Evolutionary conservation across 2,888 invertebrate species (phyloP).

Genomic region (Yponomeuta plumbellus): DNA sequence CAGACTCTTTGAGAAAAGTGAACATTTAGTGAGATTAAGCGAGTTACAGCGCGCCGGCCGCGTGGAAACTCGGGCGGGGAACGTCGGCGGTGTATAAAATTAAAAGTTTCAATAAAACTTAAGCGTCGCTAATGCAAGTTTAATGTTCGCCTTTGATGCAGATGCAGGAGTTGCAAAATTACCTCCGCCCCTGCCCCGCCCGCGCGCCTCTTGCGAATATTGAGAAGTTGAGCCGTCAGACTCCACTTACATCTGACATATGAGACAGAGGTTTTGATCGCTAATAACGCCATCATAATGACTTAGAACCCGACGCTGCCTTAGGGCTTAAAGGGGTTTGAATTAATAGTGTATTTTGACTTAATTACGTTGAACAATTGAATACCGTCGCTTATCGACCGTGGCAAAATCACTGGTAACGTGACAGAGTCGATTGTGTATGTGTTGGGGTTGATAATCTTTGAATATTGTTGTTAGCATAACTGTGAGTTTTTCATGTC

Average conservation of each 20-base stretch:
- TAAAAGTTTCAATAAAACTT: constrained; percentile 55
- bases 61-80: constrained; percentile 16
- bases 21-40: not conserved
- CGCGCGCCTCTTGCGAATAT: not conserved
- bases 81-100: constrained; percentile 31
- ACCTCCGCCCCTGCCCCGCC: not conserved
- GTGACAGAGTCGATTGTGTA: too few species aligned
- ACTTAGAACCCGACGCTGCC: too few species aligned
- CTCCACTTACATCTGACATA: not conserved
- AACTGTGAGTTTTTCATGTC: too few species aligned
- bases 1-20: not conserved
- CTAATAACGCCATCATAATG: not conserved
- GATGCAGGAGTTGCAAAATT: constrained; percentile 41
- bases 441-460: too few species aligned
- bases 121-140: constrained; percentile 60
- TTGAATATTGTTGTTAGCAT: too few species aligned
- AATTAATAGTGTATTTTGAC: too few species aligned
- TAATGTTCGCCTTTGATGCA: constrained; percentile 60
- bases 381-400: too few species aligned
- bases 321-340: too few species aligned
- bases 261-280: not conserved
- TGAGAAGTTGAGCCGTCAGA: not conserved
- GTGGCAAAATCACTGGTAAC: too few species aligned
- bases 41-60: not conserved
- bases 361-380: too few species aligned